phyloP scores from a whole-genome alignment of 2,797 vertebrate species.

The Triplophysa yarkandensis region DNA sequence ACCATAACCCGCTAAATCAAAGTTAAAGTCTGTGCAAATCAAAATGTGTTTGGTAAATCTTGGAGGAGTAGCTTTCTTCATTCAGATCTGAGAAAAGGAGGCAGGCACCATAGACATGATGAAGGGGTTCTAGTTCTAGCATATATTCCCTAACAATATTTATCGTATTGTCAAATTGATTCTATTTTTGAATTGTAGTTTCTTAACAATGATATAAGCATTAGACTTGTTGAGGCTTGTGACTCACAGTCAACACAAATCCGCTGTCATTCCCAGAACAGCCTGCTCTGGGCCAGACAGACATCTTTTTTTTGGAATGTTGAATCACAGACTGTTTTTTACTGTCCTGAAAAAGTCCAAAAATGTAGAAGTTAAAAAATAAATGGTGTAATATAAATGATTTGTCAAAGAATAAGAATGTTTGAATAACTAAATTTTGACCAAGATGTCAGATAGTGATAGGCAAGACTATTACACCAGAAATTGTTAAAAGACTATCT shows the following conservation, averaged over 20 bases:
- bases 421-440: too few relatives aligned
- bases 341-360: too few relatives aligned
- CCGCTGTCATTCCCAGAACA: slow-evolving; percentile 19
- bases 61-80: background rate
- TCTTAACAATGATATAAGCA: slow-evolving; percentile 9
- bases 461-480: background rate
- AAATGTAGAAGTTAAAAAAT: too few relatives aligned
- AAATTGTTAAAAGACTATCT: background rate
- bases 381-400: too few relatives aligned
- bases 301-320: slow-evolving; percentile 41
- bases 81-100: background rate
- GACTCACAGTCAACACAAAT: slow-evolving; percentile 40
- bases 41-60: slow-evolving; percentile 46
- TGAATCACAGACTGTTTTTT: slow-evolving; percentile 37
- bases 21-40: slow-evolving; percentile 45
- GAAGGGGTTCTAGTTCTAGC: background rate
- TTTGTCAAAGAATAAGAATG: too few relatives aligned
- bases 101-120: slow-evolving; percentile 7
- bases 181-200: slow-evolving; percentile 2
- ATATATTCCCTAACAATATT: background rate
- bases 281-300: slow-evolving; percentile 31
- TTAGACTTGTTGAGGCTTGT: slow-evolving; percentile 17
- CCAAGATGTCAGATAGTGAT: too few relatives aligned
- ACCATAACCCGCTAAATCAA: slow-evolving; percentile 52
- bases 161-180: background rate